These are phyloP conservation scores for Nothocercus nigrocapillus DNA, from an alignment of 2,113 vertebrate species.

Conservation along the genomic window DNA sequence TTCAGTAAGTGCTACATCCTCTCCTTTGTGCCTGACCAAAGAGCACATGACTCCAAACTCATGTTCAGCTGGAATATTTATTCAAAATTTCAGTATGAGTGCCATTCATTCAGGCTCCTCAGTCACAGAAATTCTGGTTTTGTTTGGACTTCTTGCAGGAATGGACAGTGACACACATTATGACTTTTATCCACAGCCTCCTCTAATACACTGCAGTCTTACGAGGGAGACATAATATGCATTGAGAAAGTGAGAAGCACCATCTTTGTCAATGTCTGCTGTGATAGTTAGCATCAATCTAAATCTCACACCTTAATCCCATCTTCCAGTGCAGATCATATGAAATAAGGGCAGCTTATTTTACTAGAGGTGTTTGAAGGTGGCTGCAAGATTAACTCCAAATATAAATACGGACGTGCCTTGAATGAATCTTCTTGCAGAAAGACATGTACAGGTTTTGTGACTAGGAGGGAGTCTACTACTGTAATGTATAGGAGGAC, in stretches of 20 bases:
- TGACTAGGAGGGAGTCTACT: not conserved
- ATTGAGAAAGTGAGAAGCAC: not conserved
- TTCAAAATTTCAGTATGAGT: not conserved
- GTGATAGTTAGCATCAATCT: constrained; percentile 8
- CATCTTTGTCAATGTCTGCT: constrained; percentile 1
- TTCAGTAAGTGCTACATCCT: not conserved
- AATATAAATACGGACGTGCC: not conserved
- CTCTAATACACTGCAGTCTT: not conserved
- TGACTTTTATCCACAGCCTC: not conserved
- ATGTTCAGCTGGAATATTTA: not conserved
- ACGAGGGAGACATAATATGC: not conserved
- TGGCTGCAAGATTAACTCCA: not conserved
- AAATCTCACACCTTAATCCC: not conserved
- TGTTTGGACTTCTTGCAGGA: not conserved
- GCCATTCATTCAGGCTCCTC: not conserved
- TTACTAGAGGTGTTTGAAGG: not conserved
- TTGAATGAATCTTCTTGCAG: not conserved
- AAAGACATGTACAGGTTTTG: not conserved
- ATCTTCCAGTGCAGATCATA: not conserved
- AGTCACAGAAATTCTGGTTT: not conserved
- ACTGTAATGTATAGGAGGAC: not conserved
- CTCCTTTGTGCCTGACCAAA: not conserved
- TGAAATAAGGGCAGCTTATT: not conserved
- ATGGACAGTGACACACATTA: not conserved
- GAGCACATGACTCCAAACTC: not conserved